These are phyloP conservation scores for Panthera leo DNA, from an alignment of 2,113 vertebrate genomes.

Conservation along the genomic window DNA sequence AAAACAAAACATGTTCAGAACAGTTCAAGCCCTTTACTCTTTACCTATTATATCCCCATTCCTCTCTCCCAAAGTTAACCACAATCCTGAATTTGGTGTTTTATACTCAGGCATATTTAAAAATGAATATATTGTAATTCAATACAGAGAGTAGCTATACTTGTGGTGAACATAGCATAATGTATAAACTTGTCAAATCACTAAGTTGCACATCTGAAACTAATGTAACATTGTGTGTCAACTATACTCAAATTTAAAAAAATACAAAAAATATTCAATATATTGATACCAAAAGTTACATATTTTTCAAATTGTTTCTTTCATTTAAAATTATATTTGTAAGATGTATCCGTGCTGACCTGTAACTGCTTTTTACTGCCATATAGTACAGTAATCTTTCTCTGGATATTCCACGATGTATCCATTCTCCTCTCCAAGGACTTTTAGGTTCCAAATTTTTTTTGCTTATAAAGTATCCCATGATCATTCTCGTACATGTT, in stretches of 20 bases:
- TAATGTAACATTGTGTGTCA: not conserved
- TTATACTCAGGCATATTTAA: not conserved
- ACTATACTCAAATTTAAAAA: not conserved
- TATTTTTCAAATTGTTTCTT: not conserved
- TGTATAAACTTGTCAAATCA: not conserved
- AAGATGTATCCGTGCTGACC: not conserved
- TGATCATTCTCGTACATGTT: not conserved
- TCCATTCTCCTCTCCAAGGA: not conserved
- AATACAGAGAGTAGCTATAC: not conserved
- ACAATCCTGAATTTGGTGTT: not conserved
- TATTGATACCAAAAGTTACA: not conserved
- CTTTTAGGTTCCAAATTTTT: not conserved
- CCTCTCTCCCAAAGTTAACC: not conserved
- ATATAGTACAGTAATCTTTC: not conserved
- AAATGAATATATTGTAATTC: not conserved
- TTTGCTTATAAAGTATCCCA: not conserved
- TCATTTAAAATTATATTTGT: conserved; percentile 23
- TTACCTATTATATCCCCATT: not conserved
- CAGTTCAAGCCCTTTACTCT: not conserved
- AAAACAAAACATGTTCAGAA: not conserved
- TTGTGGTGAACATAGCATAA: not conserved
- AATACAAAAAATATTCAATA: not conserved
- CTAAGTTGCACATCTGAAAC: not conserved
- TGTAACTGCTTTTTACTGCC: not conserved
- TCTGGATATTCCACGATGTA: not conserved